phyloP scores from a whole-genome alignment of 2,888 invertebrate genomes.

The Cryptophagus acutangulus region DNA sequence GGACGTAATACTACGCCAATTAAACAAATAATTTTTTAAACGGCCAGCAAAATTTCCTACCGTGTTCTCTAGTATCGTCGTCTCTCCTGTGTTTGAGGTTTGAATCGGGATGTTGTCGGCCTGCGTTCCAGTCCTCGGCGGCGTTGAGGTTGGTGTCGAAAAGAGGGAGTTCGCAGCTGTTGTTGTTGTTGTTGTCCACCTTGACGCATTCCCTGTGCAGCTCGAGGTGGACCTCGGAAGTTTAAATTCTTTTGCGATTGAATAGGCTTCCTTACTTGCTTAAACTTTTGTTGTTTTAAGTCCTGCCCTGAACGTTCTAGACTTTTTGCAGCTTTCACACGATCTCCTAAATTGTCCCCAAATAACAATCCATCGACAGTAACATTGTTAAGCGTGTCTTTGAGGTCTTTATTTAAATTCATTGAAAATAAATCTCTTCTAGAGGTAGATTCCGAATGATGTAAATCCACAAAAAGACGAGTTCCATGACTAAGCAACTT shows the following conservation, averaged over 20 bases:
- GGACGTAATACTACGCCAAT: slow-evolving; percentile 11
- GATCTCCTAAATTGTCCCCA: slow-evolving; percentile 8
- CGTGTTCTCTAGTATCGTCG: neutral
- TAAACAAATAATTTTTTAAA: neutral
- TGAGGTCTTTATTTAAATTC: slow-evolving; percentile 11
- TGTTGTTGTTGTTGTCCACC: neutral
- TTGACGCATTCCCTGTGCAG: slow-evolving; percentile 1
- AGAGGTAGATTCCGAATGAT: slow-evolving; percentile 2
- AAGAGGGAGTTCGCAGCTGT: neutral
- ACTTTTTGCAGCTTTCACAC: slow-evolving; percentile 1
- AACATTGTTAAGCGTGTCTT: slow-evolving; percentile 6
- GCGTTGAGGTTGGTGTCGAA: neutral
- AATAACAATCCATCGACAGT: slow-evolving; percentile 8
- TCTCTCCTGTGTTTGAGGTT: neutral
- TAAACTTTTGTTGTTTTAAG: neutral
- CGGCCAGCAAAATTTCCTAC: neutral
- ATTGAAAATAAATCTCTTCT: slow-evolving; percentile 8
- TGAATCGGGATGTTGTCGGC: too few species aligned
- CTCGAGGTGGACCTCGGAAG: neutral
- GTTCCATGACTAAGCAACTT: slow-evolving; percentile 9
- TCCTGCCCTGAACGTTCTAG: slow-evolving; percentile 1
- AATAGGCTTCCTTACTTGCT: neutral
- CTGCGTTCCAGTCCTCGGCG: neutral
- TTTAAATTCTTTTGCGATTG: slow-evolving; percentile 9
- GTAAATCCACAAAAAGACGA: slow-evolving; percentile 3